phyloP scores from a whole-genome alignment of 2,797 vertebrate genomes.

The Phalanger gymnotis region DNA sequence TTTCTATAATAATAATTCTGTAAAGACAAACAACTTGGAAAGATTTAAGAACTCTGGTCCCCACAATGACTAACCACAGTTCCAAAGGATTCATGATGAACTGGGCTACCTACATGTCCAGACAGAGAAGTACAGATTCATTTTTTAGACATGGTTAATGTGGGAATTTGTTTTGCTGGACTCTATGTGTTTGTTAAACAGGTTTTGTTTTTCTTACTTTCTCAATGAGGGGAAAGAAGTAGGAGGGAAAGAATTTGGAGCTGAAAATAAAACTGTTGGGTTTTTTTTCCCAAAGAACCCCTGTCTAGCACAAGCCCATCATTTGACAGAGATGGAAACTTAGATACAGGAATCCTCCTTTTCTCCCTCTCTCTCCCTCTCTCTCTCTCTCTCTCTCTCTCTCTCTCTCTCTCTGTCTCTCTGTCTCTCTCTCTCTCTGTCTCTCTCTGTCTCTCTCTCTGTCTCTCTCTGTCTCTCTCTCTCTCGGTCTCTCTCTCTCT shows the following conservation, averaged over 20 bases:
- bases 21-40: not conserved
- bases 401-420: not conserved
- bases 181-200: not conserved
- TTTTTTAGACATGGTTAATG: not conserved
- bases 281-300: not conserved
- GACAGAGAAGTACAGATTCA: not conserved
- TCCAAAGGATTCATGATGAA: not conserved
- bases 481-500: not conserved
- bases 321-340: not conserved
- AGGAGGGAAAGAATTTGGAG: not conserved
- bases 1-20: not conserved
- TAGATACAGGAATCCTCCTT: not conserved
- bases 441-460: not conserved
- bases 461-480: not conserved
- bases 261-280: not conserved
- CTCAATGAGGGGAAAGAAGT: not conserved
- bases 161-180: not conserved
- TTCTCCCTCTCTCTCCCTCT: not conserved
- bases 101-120: not conserved
- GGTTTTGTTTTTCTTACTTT: not conserved
- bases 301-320: not conserved
- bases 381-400: not conserved
- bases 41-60: not conserved
- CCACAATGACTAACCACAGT: not conserved
- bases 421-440: not conserved